phyloP scores from a whole-genome alignment of 2,113 vertebrate species.

The Lamprologus sp. region DNA sequence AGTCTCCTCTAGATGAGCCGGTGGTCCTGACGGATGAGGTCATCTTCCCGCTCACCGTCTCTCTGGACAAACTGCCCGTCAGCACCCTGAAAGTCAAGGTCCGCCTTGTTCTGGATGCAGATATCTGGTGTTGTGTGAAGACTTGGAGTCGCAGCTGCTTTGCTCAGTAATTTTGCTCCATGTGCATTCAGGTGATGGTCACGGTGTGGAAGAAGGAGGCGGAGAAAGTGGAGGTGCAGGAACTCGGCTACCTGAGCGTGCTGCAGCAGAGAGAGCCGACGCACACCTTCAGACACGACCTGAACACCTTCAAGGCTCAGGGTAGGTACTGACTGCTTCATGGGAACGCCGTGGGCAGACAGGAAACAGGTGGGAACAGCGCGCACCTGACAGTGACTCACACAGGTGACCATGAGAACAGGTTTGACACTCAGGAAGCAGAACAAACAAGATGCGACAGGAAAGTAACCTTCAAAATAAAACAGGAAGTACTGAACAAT shows the following conservation, averaged over 20 bases:
- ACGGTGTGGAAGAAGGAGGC: conserved; percentile 83
- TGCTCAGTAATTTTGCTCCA: background rate
- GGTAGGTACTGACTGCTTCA: conserved; percentile 50
- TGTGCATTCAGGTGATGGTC: conserved; percentile 77
- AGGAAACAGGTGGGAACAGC: background rate
- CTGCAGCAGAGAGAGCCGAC: conserved; percentile 80
- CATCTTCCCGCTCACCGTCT: conserved; percentile 86
- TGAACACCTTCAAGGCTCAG: conserved; percentile 87
- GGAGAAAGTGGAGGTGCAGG: conserved; percentile 79
- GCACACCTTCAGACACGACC: conserved; percentile 82
- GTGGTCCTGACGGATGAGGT: conserved; percentile 84
- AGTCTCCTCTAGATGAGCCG: conserved; percentile 83
- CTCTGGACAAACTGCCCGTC: conserved; percentile 84
- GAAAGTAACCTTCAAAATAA: background rate
- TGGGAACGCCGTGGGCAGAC: background rate
- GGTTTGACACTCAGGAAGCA: background rate
- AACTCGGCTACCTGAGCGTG: conserved; percentile 80
- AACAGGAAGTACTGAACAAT: background rate
- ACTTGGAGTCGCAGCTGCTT: background rate
- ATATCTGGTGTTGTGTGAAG: background rate
- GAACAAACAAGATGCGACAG: background rate
- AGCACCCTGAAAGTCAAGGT: conserved; percentile 86
- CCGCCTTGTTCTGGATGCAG: background rate
- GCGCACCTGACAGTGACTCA: background rate
- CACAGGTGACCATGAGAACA: background rate